Conservation (phyloP, 2,888 invertebrate species). For the Phytoseiulus persimilis region DNA sequence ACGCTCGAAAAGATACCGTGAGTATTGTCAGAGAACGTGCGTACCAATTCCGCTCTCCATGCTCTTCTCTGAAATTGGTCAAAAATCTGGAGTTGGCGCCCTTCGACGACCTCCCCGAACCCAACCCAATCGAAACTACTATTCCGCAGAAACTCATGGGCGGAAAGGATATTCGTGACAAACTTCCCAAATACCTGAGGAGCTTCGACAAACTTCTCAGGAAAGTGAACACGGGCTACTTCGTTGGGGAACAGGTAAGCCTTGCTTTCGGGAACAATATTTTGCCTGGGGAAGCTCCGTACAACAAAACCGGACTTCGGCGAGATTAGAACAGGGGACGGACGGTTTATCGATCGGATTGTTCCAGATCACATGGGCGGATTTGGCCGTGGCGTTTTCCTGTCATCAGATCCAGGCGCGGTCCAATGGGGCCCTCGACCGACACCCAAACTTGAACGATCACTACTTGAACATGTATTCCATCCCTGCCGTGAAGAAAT, state of each 20-base stretch:
- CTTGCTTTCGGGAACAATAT: background rate
- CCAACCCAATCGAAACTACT: background rate
- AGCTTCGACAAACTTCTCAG: conserved; percentile 29
- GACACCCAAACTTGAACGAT: conserved; percentile 12
- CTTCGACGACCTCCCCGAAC: too few relatives aligned
- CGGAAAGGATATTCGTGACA: conserved; percentile 18
- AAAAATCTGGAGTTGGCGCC: too few relatives aligned
- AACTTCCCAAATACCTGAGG: conserved; percentile 22
- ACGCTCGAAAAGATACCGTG: background rate
- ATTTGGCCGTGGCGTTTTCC: conserved; percentile 26
- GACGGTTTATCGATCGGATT: too few relatives aligned
- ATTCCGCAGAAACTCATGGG: background rate
- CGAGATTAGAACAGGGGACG: too few relatives aligned
- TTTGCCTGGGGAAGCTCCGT: too few relatives aligned
- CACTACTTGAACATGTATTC: conserved; percentile 35
- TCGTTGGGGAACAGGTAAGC: conserved; percentile 25
- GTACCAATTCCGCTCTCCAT: too few relatives aligned
- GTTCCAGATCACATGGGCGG: conserved; percentile 29
- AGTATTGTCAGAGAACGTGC: too few relatives aligned
- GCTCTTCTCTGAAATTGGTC: background rate
- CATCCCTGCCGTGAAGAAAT: conserved; percentile 25
- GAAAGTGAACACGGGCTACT: conserved; percentile 14
- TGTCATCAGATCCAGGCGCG: conserved; percentile 38
- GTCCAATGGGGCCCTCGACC: conserved; percentile 12
- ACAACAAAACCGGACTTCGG: too few relatives aligned